Percentiles rank a stretch among this genome's conserved stretches.
These are phyloP conservation scores for Dendrocincla tyrannina DNA, from an alignment of 2,797 vertebrate genomes.

Conservation along the genomic window DNA sequence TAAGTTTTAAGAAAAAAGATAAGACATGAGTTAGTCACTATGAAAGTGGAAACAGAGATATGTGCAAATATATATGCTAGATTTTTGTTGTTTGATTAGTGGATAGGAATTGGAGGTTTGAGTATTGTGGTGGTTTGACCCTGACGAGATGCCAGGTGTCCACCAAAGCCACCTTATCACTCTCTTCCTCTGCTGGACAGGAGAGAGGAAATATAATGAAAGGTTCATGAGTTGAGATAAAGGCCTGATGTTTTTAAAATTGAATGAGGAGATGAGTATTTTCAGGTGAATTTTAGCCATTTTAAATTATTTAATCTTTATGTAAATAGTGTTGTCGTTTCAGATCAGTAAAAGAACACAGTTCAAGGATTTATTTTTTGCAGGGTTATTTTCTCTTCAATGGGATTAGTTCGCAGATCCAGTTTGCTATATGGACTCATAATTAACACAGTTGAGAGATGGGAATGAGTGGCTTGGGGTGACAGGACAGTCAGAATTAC, in stretches of 20 bases:
- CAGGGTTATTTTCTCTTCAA: neutral
- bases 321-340: neutral
- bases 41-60: neutral
- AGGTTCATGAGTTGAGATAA: neutral
- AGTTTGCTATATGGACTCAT: fast-evolving
- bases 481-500: neutral
- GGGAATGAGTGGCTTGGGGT: neutral
- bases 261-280: neutral
- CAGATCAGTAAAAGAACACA: neutral
- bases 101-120: neutral
- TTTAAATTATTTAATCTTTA: neutral
- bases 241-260: neutral
- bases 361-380: neutral
- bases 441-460: neutral
- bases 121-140: neutral
- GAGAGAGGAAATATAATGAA: neutral
- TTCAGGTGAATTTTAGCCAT: neutral
- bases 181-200: neutral
- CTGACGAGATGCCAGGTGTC: neutral
- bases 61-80: neutral
- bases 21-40: neutral
- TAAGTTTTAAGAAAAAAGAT: neutral
- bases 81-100: neutral
- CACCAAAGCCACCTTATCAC: neutral
- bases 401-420: neutral